Evolutionary conservation across 2,797 vertebrate species (phyloP).

Genomic region (Epinephelus malabaricus): DNA sequence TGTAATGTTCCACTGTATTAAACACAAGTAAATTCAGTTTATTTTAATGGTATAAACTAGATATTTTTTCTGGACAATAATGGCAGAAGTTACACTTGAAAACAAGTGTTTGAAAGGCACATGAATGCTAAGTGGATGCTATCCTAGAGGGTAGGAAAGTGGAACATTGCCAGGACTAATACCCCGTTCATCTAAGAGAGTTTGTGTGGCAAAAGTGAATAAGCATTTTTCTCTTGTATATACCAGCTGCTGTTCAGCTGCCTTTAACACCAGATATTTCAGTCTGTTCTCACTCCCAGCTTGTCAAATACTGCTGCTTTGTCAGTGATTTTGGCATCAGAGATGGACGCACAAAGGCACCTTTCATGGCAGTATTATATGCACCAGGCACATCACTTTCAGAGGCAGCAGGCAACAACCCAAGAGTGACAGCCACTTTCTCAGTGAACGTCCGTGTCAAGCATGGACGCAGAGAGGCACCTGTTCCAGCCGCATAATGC

Average conservation of each 20-base stretch:
- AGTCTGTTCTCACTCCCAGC: too few relatives aligned
- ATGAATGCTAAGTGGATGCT: constrained; percentile 1
- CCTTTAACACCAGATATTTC: neutral
- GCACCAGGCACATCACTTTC: too few relatives aligned
- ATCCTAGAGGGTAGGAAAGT: neutral
- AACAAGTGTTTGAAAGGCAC: neutral
- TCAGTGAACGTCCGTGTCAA: too few relatives aligned
- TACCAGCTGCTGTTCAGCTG: neutral
- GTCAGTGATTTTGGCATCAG: too few relatives aligned
- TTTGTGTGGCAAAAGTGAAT: neutral
- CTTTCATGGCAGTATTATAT: too few relatives aligned
- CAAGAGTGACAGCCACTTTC: too few relatives aligned
- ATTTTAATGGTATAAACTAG: neutral
- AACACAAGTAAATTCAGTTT: neutral
- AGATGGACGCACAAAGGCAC: too few relatives aligned
- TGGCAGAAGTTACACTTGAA: neutral
- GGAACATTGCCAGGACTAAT: constrained; percentile 9
- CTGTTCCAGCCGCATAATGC: too few relatives aligned
- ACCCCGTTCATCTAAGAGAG: neutral
- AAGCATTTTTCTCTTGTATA: neutral
- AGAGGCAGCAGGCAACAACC: too few relatives aligned
- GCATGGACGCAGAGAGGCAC: too few relatives aligned
- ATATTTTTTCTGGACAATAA: neutral
- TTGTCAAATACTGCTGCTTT: too few relatives aligned
- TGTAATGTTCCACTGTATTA: constrained; percentile 1